Base-by-base conservation (phyloP, 2,888 invertebrate genomes). In the Phytoseiulus persimilis region DNA sequence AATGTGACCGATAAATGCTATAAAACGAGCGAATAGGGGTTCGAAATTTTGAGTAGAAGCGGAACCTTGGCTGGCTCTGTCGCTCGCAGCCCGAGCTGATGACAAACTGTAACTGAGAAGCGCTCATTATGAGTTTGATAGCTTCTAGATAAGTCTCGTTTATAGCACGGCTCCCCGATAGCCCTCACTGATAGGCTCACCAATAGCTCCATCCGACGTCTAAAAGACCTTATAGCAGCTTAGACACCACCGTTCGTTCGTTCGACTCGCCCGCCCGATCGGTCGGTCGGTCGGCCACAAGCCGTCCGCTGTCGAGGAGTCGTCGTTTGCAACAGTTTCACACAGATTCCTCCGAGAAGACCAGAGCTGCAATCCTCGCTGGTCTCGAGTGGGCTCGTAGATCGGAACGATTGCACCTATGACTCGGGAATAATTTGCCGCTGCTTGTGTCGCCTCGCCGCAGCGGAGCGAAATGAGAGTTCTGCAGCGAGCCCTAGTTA, bases 71-170 rank as follows among this genome's bases (percentile, higher is more conserved):
- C 65, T 65, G 23, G 28, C 65, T 65, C 46, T 11, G 46, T 46
- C 46, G 46, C 9, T 46, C 46, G 46, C 46, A 11, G 28, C 65
- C 65, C 65, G 18, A 65, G 28, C 65, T 65, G 65, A 65, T 65
- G 65, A 65, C 65, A 65, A 65, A 65, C 65, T 65, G 65, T 65
- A 32, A 87, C n/a, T n/a, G 87, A 32, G 32, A 9, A 32, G 87
- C 39, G 87, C 87, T 87, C 87, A 87, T 87, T 87, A 87, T 87
- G 33, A 87, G 39, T 87, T 87, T 87, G 87, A 87, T 87, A 87
- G 87, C 87, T 87, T 87, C 45, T 87, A 87, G 87, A 87, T 87
- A 87, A 87, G 87, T 87, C 87, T 45, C 87, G 87, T 87, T 87
- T 87, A 87, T 87, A 87, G 87, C 87, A 45, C 31, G 84, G 65